Percentiles rank a stretch among this genome's conserved stretches.
Evolutionary conservation across 1,140 invertebrate genomes (phyloP).

Genomic region (Drosophila pseudoobscura): DNA sequence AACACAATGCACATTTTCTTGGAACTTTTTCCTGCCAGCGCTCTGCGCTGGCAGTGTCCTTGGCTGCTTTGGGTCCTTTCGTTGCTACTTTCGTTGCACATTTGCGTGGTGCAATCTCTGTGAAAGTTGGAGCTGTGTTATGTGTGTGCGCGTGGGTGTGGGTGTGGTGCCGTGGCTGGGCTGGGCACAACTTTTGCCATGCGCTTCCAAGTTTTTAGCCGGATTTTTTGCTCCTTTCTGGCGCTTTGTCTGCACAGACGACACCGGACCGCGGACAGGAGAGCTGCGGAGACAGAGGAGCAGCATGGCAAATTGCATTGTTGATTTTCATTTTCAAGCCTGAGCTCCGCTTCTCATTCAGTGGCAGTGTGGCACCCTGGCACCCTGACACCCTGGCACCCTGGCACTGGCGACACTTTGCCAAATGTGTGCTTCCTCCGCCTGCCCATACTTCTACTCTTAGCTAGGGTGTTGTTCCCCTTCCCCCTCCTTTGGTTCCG

Average conservation of each 20-base stretch:
- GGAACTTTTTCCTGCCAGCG: conserved; percentile 57
- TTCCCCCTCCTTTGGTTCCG: not conserved
- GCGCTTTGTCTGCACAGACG: conserved; percentile 20
- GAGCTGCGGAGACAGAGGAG: conserved; percentile 31
- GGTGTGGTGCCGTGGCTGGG: conserved; percentile 25
- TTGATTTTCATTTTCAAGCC: conserved; percentile 81
- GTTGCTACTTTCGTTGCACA: conserved; percentile 71
- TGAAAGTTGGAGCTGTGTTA: conserved; percentile 25
- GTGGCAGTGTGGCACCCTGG: too few relatives aligned
- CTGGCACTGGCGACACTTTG: conserved; percentile 64
- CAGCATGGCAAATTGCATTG: conserved; percentile 77
- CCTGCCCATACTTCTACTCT: conserved; percentile 8
- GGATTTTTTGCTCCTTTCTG: conserved; percentile 27
- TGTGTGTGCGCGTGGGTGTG: not conserved
- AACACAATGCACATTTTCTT: conserved; percentile 74
- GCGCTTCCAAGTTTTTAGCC: conserved; percentile 63
- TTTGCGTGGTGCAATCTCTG: conserved; percentile 71
- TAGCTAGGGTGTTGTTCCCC: not conserved
- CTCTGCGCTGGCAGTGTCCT: conserved; percentile 22
- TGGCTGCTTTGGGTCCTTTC: conserved; percentile 20
- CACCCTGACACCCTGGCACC: conserved; percentile 13
- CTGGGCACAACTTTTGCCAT: conserved; percentile 53
- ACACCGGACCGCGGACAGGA: conserved; percentile 2
- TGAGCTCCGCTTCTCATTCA: conserved; percentile 38
- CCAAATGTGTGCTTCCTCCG: conserved; percentile 50